Base-by-base conservation (phyloP, 2,113 vertebrate genomes). In the Okapia johnstoni region DNA sequence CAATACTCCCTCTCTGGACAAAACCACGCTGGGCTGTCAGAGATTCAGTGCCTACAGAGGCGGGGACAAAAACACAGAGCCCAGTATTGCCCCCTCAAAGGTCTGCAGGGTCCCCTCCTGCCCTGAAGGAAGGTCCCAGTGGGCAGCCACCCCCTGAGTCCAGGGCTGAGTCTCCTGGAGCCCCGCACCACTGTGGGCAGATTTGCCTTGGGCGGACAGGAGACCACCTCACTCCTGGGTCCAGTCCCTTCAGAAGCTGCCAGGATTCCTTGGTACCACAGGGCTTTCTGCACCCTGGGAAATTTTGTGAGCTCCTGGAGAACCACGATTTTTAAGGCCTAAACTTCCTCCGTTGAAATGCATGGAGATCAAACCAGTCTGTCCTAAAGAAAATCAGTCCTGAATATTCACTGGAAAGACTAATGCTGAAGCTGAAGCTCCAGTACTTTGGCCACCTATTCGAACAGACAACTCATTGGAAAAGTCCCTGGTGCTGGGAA, bases 11-110 rank as follows among this genome's bases (percentile, higher is more conserved):
- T 48, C 10, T 54, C 33, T 11, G 25, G 21, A 57, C 23, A n/a
- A 70, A 46, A 55, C 26, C 36, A 63, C 79, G 5, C 11, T 81
- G 77, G 21, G 10, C 12, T 63, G 58, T 63, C 10, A 66, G 50
- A n/a, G n/a, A 11, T 15, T 30, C 17, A 66, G 58, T 36, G 63
- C n/a, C 8, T 14, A 7, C 0, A 0, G 1, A 63, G 33, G 61
- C 7, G 8, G 33, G 61, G 61, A 63, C 2, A 0, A 63, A 33
- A n/a, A n/a, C 33, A 36, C 12, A 5, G 30, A 50, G 9, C 12
- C 26, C 5, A 9, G 0, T 26, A 40, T 11, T 2, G 0, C 1
- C 6, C 3, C 1, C 7, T 6, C 48, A 66, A 23, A 66, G 40
- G 16, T 16, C 36, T 8, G 11, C 28, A 21, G 13, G n/a, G 17